Percentiles rank a stretch among this genome's conserved stretches.
These are phyloP conservation scores for Lepus oiostolus DNA, from an alignment of 2,797 vertebrate species.

Conservation along the genomic window DNA sequence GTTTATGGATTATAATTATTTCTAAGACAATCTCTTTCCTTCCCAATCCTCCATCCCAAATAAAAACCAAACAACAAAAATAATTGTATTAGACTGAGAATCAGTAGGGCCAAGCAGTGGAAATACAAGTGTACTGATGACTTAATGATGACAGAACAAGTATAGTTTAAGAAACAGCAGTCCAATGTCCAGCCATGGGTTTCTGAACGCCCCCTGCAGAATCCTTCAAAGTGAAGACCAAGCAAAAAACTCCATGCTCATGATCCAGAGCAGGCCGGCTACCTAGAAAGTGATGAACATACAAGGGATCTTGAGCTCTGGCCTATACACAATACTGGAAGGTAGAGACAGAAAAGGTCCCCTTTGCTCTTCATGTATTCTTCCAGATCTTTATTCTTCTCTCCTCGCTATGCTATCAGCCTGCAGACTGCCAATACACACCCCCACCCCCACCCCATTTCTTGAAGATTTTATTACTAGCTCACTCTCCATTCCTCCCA, in stretches of 20 bases:
- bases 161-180: conserved; percentile 12
- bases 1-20: not conserved
- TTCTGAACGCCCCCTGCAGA: not conserved
- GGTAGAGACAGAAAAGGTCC: not conserved
- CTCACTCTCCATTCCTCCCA: not conserved
- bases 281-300: not conserved
- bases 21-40: not conserved
- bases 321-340: not conserved
- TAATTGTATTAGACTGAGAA: not conserved
- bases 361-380: not conserved
- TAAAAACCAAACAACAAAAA: not conserved
- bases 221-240: not conserved
- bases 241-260: not conserved
- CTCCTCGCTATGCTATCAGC: not conserved
- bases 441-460: not conserved
- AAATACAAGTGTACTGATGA: not conserved
- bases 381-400: not conserved
- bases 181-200: not conserved
- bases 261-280: not conserved
- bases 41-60: not conserved
- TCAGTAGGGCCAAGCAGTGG: not conserved
- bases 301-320: not conserved
- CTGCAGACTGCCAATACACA: not conserved
- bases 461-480: not conserved
- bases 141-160: not conserved